Percentiles rank a stretch among this genome's conserved stretches.
Conservation (phyloP, 35 echinoderm and acorn worm genomes). For the Eucidaris tribuloides region DNA sequence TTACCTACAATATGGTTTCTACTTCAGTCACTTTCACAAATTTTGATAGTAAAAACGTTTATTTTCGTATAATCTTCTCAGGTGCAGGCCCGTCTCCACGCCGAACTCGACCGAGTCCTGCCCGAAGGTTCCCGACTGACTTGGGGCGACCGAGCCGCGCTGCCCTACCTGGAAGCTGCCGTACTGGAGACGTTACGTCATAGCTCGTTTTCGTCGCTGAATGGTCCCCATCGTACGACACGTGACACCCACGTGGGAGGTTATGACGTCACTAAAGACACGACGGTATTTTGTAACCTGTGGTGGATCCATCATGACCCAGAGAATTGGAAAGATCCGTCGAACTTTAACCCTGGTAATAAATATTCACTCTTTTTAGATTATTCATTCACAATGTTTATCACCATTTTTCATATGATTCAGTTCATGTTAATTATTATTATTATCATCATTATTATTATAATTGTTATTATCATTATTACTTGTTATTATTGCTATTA, state of each 20-base stretch:
- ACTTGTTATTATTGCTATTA: no score
- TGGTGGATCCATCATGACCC: constrained; percentile 83
- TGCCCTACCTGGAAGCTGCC: constrained; percentile 79
- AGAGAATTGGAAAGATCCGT: constrained; percentile 46
- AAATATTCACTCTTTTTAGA: no score
- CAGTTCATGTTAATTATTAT: no score
- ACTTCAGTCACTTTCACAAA: no score
- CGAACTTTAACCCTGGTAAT: constrained; percentile 54
- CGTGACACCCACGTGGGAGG: constrained; percentile 69
- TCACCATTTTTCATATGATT: no score
- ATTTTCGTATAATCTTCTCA: constrained; percentile 22
- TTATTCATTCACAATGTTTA: no score
- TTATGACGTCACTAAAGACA: constrained; percentile 42
- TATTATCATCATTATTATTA: no score
- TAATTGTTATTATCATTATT: no score
- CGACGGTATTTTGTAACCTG: constrained; percentile 68
- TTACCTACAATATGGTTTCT: no score
- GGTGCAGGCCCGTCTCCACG: constrained; percentile 48
- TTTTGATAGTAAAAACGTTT: no score
- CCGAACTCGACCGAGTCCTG: constrained; percentile 33
- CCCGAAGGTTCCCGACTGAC: neutral
- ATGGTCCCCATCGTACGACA: constrained; percentile 63
- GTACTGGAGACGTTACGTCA: constrained; percentile 68
- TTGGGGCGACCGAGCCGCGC: constrained; percentile 50
- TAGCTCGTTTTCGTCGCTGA: constrained; percentile 73